Base-by-base conservation (phyloP, 1,140 invertebrate genomes). In the Leptinotarsa undecemlineata region DNA sequence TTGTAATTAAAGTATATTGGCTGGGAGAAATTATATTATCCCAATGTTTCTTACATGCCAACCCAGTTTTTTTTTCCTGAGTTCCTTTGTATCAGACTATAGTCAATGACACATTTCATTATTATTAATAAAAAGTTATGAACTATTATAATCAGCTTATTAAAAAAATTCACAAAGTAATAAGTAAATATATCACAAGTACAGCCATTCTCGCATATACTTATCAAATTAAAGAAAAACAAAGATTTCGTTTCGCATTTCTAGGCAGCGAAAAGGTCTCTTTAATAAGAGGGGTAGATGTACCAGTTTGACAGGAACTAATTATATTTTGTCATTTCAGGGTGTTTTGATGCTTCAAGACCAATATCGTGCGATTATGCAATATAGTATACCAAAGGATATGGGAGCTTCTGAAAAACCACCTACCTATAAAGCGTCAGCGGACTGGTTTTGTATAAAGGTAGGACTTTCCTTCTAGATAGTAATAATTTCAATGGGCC, bases 391-490 rank as follows among this genome's bases (percentile, higher is more conserved):
- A 79, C 88, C 88, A 19, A 90, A 90, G 80, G 89, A 90, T 76
- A 51, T 77, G 13, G 79, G 71, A 68, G 85, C 87, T 81, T 80
- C 85, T 60, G 89, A 90, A 82, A 89, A 89, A 82, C 85, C 80
- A 77, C 86, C 86, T 15, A 80, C 85, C 26, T 80, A 84, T 78
- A 90, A 89, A 77, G 87, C 88, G 67, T 86, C 85, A 1, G 88
- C 90, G 48, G 91, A 91, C 81, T 91, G 90, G 91, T 89, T 90
- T 81, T 92, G 91, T 78, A 88, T 89, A 64, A 91, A 91, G 86
- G 90, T 91, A 78, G 23, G 33, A 42, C 8, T 42, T 70, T 76
- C 68, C 88, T 89, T 20, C 85, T 96, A 94, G 98, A 96, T 88
- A 93, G 93, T 8, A 42, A 11, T 3, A 42, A 42, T 42, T 42